Base-by-base conservation (phyloP, 2,888 invertebrate genomes). In the Rhopalosiphum nymphaeae region DNA sequence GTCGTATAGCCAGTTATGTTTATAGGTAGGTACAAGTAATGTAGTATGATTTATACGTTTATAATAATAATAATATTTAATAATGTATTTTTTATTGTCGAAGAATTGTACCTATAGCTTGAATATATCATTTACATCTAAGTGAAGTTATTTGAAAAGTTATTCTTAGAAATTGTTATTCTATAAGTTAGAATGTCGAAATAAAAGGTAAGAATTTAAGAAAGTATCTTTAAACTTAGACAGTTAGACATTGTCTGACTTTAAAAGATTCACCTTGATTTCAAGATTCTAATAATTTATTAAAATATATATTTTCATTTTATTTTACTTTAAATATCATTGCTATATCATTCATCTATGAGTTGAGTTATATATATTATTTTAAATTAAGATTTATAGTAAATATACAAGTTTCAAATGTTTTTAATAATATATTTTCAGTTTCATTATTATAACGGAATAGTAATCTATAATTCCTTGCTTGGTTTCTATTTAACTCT, bases 121-220 rank as follows among this genome's bases (percentile, higher is more conserved):
- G 29, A 61, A 61, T 44, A 29, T 89, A 10, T 44, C 26, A 56
- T 89, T 36, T 88, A 89, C 0, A 89, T 16, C 21, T 21, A n/a
- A 29, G 61, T 67, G 44, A 67, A 89, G 57, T 89, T 29, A 61
- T 46, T 61, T 61, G 44, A 46, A 61, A 29, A 89, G 44, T 57
- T 89, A n/a, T 44, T 89, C 61, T 42, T n/a, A 29, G 61, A 90
- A 44, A 90, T 61, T 46, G 46, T 90, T 21, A 78, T 10, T 25
- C 11, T 29, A 3, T 44, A 61, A 67, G 46, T 46, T 61, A 44
- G 3, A 29, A 44, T 61, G n/a, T n/a, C 16, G 29, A 46, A 46
- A 46, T 46, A 29, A 90, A 90, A 90, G 26, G 36, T 26, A 78
- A 90, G 90, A 90, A 90, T 90, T 90, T 67, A n/a, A 90, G 67